A percentile compares a stretch with the other conserved stretches of the same genome.
These are phyloP conservation scores for Silurus meridionalis DNA, from an alignment of 2,113 vertebrate genomes.

Conservation along the genomic window DNA sequence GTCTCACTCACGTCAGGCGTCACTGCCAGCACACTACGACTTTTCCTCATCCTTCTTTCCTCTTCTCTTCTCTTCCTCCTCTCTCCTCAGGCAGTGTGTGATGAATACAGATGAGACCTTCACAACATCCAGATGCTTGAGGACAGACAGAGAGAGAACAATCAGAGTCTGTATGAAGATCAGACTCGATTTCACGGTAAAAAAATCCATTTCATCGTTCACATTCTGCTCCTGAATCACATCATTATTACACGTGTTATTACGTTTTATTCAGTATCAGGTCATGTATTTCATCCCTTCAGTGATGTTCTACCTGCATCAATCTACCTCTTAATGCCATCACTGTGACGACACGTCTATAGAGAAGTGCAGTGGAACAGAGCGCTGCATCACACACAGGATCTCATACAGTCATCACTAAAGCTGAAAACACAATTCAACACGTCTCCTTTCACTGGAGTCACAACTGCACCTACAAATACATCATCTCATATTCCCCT, in stretches of 20 bases:
- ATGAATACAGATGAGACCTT: constrained; percentile 10
- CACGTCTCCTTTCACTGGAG: no score
- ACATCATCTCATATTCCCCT: no score
- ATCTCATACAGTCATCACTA: no score
- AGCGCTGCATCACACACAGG: no score
- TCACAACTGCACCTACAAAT: no score
- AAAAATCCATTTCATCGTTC: neutral
- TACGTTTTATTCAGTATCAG: no score
- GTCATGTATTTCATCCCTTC: no score
- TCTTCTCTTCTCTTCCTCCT: constrained; percentile 21
- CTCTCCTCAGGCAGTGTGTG: neutral
- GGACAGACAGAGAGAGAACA: neutral
- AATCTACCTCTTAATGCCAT: no score
- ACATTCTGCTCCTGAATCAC: neutral
- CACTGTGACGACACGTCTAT: no score
- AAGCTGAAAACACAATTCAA: no score
- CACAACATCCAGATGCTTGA: neutral
- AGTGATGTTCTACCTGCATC: no score
- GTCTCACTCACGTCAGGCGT: constrained; percentile 50
- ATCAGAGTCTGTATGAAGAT: neutral
- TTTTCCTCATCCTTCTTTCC: constrained; percentile 48
- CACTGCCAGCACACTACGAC: constrained; percentile 48
- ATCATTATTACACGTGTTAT: neutral
- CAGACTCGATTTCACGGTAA: neutral
- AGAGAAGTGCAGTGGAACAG: no score